These are phyloP conservation scores for Cossypha niveicapilla DNA, from an alignment of 2,797 vertebrate genomes.

Conservation along the genomic window DNA sequence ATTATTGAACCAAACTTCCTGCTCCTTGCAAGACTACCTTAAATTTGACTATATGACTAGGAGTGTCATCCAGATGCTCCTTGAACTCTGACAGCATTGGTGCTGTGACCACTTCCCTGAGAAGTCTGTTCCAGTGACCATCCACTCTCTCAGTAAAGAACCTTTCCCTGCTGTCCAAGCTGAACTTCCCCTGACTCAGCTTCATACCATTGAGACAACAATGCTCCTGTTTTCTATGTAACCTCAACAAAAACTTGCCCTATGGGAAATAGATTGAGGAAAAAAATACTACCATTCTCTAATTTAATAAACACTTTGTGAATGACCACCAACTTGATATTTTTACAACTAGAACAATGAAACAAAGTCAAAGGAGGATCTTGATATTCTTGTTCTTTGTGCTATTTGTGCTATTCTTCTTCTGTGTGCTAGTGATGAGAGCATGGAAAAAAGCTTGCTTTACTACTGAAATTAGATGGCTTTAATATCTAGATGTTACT, in stretches of 20 bases:
- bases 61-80: neutral
- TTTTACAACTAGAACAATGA: neutral
- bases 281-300: neutral
- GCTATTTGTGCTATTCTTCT: too few relatives aligned
- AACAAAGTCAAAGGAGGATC: neutral
- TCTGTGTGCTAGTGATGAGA: neutral
- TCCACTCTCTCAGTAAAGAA: neutral
- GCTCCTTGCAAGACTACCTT: rapidly evolving
- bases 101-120: neutral
- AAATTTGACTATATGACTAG: neutral
- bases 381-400: constrained; percentile 12
- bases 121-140: neutral
- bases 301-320: neutral
- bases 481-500: constrained; percentile 46
- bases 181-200: neutral
- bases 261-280: neutral
- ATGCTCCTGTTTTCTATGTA: neutral
- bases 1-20: neutral
- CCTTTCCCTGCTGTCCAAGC: neutral
- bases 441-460: constrained; percentile 33
- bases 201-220: neutral
- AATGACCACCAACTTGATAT: constrained; percentile 20
- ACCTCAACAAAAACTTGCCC: neutral
- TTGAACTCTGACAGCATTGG: neutral
- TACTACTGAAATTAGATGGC: constrained; percentile 1